Evolutionary conservation across 2,888 invertebrate genomes (phyloP), one percentile per base, ranked within the genome.

Genomic region (Lacanobia oleracea): DNA sequence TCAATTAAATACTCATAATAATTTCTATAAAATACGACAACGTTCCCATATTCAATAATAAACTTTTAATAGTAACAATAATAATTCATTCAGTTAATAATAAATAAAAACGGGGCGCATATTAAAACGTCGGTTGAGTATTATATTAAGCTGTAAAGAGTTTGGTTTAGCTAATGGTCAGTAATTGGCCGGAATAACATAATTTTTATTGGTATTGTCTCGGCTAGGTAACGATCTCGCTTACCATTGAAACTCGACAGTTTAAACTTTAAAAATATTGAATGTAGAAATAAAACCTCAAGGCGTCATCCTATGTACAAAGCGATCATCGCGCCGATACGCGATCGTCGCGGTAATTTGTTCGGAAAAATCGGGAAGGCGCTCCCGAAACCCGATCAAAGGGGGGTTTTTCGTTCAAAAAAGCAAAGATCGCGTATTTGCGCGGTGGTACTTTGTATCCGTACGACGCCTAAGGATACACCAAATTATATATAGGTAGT

Each of bases 151-250:
- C 90, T 86, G 91, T 94, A 94, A 94, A 93, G 83, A 91, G 91
- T 91, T 91, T 91, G 91, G 91, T 92, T 93, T 94, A n/a, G n/a
- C n/a, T n/a, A 93, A 94, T 93, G 89, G 91, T 86, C 89, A 75
- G 91, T 94, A 94, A 95, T 94, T 94, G 93, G 93, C 90, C 88
- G 82, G 89, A 91, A 91, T 93, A 93, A 94, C 93, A 94, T 93
- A 88, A 91, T 93, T 94, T 94, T 95, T 94, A 94, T 94, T 93
- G 89, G 92, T 90, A 93, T 93, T 94, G 94, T 94, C 91, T 93
- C 89, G 88, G 88, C 89, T 88, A 88, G 87, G 86, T 86, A 85
- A 84, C 88, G 81, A 84, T 71, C 33, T 51, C 74, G 48, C 37
- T 59, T 91, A 93, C 93, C 82, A 83, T 33, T 59, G 80, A n/a